Evolutionary conservation across 1,140 invertebrate species (phyloP).

Genomic region (Stenopsyche tienmushanensis): DNA sequence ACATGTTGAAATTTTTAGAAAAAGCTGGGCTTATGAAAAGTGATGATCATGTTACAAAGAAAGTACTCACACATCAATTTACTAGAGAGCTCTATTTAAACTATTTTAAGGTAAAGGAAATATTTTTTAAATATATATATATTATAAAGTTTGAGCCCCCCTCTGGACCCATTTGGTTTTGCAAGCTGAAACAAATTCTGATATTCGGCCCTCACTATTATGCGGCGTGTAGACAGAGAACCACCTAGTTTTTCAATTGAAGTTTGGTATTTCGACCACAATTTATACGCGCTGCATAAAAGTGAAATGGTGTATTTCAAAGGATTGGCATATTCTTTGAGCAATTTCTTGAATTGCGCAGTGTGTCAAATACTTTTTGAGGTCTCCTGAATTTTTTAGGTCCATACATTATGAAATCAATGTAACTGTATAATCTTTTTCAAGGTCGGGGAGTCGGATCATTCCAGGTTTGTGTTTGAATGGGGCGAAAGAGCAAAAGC

Average conservation of each 20-base stretch:
- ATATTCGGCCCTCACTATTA: too few relatives aligned
- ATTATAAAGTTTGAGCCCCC: too few relatives aligned
- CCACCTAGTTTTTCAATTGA: too few relatives aligned
- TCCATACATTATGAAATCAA: too few relatives aligned
- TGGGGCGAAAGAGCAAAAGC: constrained; percentile 29
- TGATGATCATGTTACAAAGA: constrained; percentile 18
- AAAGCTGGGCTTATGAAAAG: constrained; percentile 25
- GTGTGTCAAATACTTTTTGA: neutral
- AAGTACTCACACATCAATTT: constrained; percentile 34
- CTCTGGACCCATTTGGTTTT: too few relatives aligned
- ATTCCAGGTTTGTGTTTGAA: constrained; percentile 28
- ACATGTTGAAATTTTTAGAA: constrained; percentile 35
- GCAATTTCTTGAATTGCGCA: too few relatives aligned
- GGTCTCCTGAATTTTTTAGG: constrained; percentile 7
- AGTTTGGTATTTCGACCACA: too few relatives aligned
- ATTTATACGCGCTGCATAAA: too few relatives aligned
- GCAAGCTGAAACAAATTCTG: too few relatives aligned
- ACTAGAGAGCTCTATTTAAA: constrained; percentile 35
- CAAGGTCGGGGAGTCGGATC: constrained; percentile 28
- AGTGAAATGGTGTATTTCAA: constrained; percentile 1
- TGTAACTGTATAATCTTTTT: constrained; percentile 14
- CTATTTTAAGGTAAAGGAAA: constrained; percentile 27
- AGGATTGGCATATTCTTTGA: neutral
- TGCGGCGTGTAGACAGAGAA: too few relatives aligned
- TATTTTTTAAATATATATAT: too few relatives aligned